These are phyloP conservation scores for Grammomys surdaster DNA, from an alignment of 2,113 vertebrate genomes.

Conservation along the genomic window DNA sequence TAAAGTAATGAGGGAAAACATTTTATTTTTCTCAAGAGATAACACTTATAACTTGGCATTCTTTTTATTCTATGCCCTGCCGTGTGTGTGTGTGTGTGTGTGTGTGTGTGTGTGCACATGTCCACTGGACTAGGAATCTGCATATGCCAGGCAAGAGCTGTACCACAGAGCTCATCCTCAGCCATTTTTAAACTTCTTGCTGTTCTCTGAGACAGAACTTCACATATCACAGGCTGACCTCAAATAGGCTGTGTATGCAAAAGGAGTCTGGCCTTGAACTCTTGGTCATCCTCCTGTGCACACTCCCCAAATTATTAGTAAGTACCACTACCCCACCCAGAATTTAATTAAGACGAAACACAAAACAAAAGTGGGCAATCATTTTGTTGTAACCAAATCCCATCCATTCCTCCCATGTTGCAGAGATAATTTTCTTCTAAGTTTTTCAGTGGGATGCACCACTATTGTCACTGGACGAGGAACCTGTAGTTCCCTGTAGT, in stretches of 20 bases:
- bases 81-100: too few relatives aligned
- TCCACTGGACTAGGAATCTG: neutral
- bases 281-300: neutral
- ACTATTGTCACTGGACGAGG: neutral
- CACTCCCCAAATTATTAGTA: neutral
- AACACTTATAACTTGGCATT: neutral
- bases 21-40: constrained; percentile 33
- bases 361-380: neutral
- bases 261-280: neutral
- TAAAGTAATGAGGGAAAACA: neutral
- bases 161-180: neutral
- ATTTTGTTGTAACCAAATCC: neutral
- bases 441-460: neutral
- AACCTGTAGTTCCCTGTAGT: too few relatives aligned
- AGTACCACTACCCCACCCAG: fast-evolving
- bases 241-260: neutral
- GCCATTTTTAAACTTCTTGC: neutral
- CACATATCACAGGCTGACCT: neutral
- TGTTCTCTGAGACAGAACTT: neutral
- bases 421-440: neutral
- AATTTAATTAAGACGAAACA: neutral
- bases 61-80: neutral
- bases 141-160: neutral
- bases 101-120: neutral
- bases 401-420: neutral